Evolutionary conservation across 2,888 invertebrate genomes (phyloP).

Genomic region (Monopis laevigella): DNA sequence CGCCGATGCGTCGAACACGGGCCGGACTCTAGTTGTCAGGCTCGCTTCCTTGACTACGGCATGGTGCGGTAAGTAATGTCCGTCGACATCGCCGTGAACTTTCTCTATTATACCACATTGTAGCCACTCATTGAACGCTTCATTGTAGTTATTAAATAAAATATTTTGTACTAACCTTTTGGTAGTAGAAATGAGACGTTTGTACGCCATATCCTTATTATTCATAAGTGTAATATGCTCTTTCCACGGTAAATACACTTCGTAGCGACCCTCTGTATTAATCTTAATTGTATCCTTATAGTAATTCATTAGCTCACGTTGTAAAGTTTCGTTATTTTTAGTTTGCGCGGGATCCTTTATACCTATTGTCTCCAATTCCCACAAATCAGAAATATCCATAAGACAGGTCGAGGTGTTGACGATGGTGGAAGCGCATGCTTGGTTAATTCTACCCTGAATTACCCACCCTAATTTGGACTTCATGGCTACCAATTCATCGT

Average conservation of each 20-base stretch:
- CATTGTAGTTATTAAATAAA: slow-evolving; percentile 9
- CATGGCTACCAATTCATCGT: slow-evolving; percentile 1
- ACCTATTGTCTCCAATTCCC: slow-evolving; percentile 1
- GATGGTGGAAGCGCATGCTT: background rate
- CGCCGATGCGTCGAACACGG: slow-evolving; percentile 26
- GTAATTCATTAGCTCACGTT: background rate
- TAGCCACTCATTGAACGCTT: slow-evolving; percentile 12
- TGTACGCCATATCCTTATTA: background rate
- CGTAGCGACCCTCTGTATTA: slow-evolving; percentile 1
- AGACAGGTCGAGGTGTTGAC: background rate
- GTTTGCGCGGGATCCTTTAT: background rate
- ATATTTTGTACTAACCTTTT: slow-evolving; percentile 5
- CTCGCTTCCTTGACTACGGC: slow-evolving; percentile 22
- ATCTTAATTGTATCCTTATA: background rate
- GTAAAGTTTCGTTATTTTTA: background rate
- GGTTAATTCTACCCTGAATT: slow-evolving; percentile 1
- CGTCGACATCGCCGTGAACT: slow-evolving; percentile 3
- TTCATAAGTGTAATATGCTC: background rate
- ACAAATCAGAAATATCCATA: background rate
- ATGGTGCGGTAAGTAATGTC: slow-evolving; percentile 23
- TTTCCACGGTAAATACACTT: slow-evolving; percentile 2
- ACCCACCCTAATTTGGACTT: slow-evolving; percentile 8
- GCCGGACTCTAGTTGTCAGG: slow-evolving; percentile 24
- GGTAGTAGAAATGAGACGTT: slow-evolving; percentile 20
- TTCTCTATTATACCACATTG: slow-evolving; percentile 10